These are phyloP conservation scores for Chamaea fasciata DNA, from an alignment of 2,113 vertebrate genomes.

Conservation along the genomic window DNA sequence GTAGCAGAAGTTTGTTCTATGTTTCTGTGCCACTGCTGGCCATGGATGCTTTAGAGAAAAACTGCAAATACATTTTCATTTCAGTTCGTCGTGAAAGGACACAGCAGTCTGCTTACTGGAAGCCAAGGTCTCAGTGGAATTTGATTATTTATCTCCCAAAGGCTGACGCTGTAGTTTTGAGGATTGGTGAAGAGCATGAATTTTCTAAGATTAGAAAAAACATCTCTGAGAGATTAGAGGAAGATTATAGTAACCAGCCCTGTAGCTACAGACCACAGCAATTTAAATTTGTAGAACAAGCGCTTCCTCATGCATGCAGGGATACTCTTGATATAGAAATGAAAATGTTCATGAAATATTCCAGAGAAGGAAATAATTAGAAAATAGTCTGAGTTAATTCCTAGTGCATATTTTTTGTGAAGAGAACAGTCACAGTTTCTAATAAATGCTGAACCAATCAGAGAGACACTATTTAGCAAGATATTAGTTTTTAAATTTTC, in stretches of 20 bases:
- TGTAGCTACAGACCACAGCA: not conserved
- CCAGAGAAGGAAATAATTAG: not conserved
- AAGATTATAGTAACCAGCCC: not conserved
- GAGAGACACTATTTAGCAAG: not conserved
- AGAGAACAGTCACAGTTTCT: not conserved
- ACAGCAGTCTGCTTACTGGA: not conserved
- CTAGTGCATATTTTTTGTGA: not conserved
- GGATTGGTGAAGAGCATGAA: not conserved
- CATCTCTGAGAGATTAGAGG: not conserved
- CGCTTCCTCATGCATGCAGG: not conserved
- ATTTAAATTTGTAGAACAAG: not conserved
- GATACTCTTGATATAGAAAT: not conserved
- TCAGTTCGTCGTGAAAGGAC: not conserved
- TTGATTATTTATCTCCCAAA: not conserved
- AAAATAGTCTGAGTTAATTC: not conserved
- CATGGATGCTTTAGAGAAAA: not conserved
- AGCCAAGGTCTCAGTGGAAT: not conserved
- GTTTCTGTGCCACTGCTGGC: not conserved
- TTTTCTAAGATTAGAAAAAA: slow-evolving; percentile 12
- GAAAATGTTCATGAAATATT: not conserved
- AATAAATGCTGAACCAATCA: not conserved
- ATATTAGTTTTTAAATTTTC: not conserved
- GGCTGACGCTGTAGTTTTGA: slow-evolving; percentile 14
- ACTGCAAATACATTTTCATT: not conserved
- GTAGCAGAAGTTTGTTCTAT: not conserved